These are phyloP conservation scores for Scrobipalpa atriplicella DNA, from an alignment of 2,888 invertebrate genomes.

Conservation along the genomic window DNA sequence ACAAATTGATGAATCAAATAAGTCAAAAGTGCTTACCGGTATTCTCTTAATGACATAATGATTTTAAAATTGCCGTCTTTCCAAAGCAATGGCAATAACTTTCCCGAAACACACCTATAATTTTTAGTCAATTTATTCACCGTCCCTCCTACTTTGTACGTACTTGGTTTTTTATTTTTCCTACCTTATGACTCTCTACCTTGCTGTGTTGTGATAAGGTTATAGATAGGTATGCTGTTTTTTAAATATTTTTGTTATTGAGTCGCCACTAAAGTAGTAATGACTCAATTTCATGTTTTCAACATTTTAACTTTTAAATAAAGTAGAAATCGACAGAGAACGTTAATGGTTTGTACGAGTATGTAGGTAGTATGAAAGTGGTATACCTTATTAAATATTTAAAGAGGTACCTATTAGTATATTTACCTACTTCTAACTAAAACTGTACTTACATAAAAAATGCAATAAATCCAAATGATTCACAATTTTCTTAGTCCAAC, in stretches of 20 bases:
- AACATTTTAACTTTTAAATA: slow-evolving; percentile 19
- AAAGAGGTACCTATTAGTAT: no score
- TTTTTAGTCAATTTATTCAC: slow-evolving; percentile 40
- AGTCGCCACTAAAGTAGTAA: slow-evolving; percentile 39
- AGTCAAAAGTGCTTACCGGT: background rate
- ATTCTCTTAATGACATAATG: slow-evolving; percentile 42
- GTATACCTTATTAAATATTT: background rate
- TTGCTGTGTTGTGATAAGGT: background rate
- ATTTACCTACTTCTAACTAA: no score
- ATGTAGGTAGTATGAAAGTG: no score
- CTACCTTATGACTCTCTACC: background rate
- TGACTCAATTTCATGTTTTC: slow-evolving; percentile 57
- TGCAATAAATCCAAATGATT: no score
- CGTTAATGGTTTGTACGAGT: background rate
- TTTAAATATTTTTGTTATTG: no score
- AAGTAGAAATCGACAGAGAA: slow-evolving; percentile 1
- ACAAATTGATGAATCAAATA: background rate
- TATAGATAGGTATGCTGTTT: no score
- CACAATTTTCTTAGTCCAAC: no score
- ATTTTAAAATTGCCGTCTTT: slow-evolving; percentile 47
- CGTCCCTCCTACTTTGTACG: background rate
- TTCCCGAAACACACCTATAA: slow-evolving; percentile 44
- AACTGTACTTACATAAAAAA: no score
- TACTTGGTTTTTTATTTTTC: background rate
- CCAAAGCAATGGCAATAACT: slow-evolving; percentile 38